Percentiles rank a stretch among this genome's conserved stretches.
Evolutionary conservation across 1,140 invertebrate species (phyloP).

Genomic region (Neodiprion fabricii): DNA sequence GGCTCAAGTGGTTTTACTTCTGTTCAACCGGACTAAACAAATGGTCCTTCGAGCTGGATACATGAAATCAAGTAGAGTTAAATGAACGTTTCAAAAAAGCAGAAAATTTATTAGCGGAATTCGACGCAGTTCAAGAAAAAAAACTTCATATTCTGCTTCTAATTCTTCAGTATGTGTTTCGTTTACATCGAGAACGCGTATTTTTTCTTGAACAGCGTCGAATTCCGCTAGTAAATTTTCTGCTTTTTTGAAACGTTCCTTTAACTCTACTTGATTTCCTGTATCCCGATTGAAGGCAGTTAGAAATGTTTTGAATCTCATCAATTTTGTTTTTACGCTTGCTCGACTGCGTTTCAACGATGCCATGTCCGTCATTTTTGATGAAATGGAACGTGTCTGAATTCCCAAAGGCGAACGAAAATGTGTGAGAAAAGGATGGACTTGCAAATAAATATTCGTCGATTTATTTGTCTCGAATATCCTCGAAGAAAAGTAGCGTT

Average conservation of each 20-base stretch:
- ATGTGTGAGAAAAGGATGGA: conserved; percentile 13
- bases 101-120: no score
- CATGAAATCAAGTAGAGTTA: no score
- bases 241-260: no score
- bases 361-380: not conserved
- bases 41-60: no score
- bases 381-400: conserved; percentile 3
- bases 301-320: conserved; percentile 9
- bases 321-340: conserved; percentile 17
- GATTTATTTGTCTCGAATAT: no score
- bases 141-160: not conserved
- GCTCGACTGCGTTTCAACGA: not conserved
- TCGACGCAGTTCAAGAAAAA: not conserved
- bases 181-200: not conserved
- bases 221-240: no score
- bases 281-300: not conserved
- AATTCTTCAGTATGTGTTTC: conserved; percentile 6
- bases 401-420: not conserved
- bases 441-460: not conserved
- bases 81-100: no score
- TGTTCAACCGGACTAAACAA: no score
- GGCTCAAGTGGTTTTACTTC: no score
- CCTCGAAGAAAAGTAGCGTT: no score
- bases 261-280: conserved; percentile 4
- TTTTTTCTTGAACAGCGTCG: conserved; percentile 11